Base-by-base conservation (phyloP, 2,888 invertebrate species). In the Lysandra bellargus region DNA sequence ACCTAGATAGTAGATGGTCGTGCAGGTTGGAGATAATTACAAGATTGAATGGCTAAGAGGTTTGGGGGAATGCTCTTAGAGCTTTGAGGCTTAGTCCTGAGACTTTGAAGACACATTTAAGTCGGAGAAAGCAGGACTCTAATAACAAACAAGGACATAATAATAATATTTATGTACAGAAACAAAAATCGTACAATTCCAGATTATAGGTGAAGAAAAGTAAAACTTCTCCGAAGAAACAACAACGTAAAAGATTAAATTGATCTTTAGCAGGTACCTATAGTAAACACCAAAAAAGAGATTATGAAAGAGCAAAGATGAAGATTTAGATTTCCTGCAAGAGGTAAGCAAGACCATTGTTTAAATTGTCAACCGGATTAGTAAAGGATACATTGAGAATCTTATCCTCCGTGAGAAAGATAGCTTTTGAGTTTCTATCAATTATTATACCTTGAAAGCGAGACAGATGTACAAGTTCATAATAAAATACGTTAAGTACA, bases 401-500 rank as follows among this genome's bases (percentile, higher is more conserved):
- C 64, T 69, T 69, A 69, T 1, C 6, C 33, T 69, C 14, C 33
- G 33, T 17, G 69, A 69, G 14, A 69, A 33, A 33, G 14, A 37
- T 37, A 33, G 14, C 33, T 33, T 69, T 33, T 4, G 12, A 17
- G 5, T 69, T 69, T 17, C 23, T 74, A 23, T 1, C n/a, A 12
- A 75, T 30, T 17, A 3, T 23, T 69, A 1, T 33, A 5, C 17
- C 33, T 44, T 4, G n/a, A 53, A 76, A 76, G 57, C 76, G 76
- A 76, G 17, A 76, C 57, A 17, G 76, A 76, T 76, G 6, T 33
- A 44, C 40, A 23, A 76, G 33, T 57, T 76, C 53, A 57, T 17
- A 57, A 76, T 76, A 74, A 44, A 49, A 75, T 53, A 76, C 33
- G 33, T 76, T 76, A 76, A 76, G 76, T 76, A 76, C 76, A 57